Evolutionary conservation across 2,113 vertebrate species (phyloP), one percentile per base, ranked within the genome.

Genomic region (Apus apus): DNA sequence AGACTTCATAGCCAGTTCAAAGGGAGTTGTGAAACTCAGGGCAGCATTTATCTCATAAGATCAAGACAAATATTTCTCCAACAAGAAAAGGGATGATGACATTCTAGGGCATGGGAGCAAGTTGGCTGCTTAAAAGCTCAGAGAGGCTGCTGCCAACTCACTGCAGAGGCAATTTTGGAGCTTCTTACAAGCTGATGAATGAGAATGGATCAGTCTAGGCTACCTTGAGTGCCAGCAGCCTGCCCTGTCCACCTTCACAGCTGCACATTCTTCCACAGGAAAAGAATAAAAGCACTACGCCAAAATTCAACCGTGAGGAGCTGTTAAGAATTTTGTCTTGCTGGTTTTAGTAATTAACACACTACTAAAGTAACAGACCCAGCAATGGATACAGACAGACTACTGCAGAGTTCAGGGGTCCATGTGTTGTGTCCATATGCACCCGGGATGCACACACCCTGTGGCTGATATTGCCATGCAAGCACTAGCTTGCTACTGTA

Each of bases 391-490:
- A 15, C 25, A 74, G 71, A 15, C 25, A 78, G 71, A 16, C 8
- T 25, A 19, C 27, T 68, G 54, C 67, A 14, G 16, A 48, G n/a
- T n/a, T 67, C 0, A 0, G n/a, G 23, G 84, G 34, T 46, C 62
- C 29, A 8, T 4, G 3, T 5, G 2, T 4, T 5, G 13, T 22
- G 29, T 15, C 54, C 51, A 51, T 10, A 5, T 0, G 20, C 27
- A 27, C 26, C 13, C 14, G 0, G 12, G 56, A 58, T 36, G 25
- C 21, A 50, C 14, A 26, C 22, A 8, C 18, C 8, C 27, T 1
- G 2, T 6, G 23, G 45, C 53, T 57, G 43, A 32, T 8, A 25
- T 0, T 13, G 23, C 12, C 1, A 16, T 10, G 15, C 19, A 13
- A 53, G 29, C 32, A 62, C 20, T 23, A 60, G 48, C 51, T 50